phyloP scores from a whole-genome alignment of 2,797 vertebrate species.

The Lerista edwardsae region DNA sequence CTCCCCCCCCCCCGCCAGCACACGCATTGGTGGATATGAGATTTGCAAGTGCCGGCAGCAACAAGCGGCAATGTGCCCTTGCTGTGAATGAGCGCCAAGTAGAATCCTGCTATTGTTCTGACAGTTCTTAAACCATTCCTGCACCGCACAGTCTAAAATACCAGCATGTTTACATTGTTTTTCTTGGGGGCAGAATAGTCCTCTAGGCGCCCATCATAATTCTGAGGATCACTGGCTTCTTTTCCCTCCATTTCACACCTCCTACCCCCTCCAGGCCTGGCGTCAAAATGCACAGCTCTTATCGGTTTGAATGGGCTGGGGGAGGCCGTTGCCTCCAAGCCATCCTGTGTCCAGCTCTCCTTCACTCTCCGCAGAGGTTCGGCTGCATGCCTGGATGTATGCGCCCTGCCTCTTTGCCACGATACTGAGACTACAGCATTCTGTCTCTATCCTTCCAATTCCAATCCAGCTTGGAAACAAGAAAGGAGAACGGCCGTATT shows the following conservation, averaged over 20 bases:
- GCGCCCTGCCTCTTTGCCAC: not conserved
- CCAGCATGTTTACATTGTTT: not conserved
- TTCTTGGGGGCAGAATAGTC: slow-evolving; percentile 21
- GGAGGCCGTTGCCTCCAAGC: not conserved
- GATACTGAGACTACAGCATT: not conserved
- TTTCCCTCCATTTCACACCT: slow-evolving; percentile 19
- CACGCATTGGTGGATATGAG: not conserved
- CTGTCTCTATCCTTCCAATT: not conserved
- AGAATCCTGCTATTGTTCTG: not conserved
- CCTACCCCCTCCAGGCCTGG: not conserved
- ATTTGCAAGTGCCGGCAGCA: slow-evolving; percentile 18
- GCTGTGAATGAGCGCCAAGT: not conserved
- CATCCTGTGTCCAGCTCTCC: slow-evolving; percentile 10
- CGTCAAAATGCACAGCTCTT: not conserved
- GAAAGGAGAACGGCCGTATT: not conserved
- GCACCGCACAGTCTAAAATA: slow-evolving; percentile 2
- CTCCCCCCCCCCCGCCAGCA: not conserved
- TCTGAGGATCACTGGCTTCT: slow-evolving; percentile 27
- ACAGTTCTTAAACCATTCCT: not conserved
- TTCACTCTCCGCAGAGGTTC: slow-evolving; percentile 8
- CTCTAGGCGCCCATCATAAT: not conserved
- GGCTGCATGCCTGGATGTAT: not conserved
- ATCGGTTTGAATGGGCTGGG: not conserved
- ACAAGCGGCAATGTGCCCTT: not conserved
- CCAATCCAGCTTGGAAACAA: not conserved